Percentiles rank a stretch among this genome's conserved stretches.
Conservation (phyloP, 2,888 invertebrate species). For the Pandemis cinnamomeana region DNA sequence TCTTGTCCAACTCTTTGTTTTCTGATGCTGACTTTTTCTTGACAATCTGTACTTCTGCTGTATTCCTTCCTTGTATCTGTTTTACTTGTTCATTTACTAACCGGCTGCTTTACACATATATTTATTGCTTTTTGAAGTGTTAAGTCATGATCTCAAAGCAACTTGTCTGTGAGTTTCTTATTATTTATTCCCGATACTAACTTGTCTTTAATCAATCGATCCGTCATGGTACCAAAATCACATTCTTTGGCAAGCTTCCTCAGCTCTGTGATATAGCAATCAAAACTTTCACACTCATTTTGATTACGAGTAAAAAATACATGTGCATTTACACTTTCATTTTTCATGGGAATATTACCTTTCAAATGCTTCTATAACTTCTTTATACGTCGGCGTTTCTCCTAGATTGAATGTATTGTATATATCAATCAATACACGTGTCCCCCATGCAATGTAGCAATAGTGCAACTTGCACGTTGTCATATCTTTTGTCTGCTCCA, state of each 20-base stretch:
- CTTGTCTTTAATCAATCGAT: conserved; percentile 20
- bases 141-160: conserved; percentile 7
- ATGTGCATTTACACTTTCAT: conserved; percentile 23
- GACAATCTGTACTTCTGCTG: not conserved
- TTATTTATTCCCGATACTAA: conserved; percentile 14
- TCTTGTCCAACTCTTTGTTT: not conserved
- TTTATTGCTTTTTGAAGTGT: conserved; percentile 9
- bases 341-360: conserved; percentile 2
- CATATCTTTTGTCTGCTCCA: not conserved
- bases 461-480: conserved; percentile 8
- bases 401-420: conserved; percentile 12
- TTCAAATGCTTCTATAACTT: not conserved
- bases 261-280: conserved; percentile 7
- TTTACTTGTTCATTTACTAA: not conserved
- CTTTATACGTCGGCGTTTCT: not conserved
- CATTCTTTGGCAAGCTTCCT: conserved; percentile 19
- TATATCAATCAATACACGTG: not conserved
- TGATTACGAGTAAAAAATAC: conserved; percentile 12
- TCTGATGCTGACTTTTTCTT: not conserved
- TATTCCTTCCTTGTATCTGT: not conserved
- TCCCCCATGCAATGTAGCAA: conserved; percentile 24
- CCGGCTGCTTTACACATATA: conserved; percentile 29
- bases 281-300: not conserved
- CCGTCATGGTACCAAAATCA: not conserved
- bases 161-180: conserved; percentile 3